Conservation (phyloP, 2,113 vertebrate genomes). For the Gymnarchus niloticus region DNA sequence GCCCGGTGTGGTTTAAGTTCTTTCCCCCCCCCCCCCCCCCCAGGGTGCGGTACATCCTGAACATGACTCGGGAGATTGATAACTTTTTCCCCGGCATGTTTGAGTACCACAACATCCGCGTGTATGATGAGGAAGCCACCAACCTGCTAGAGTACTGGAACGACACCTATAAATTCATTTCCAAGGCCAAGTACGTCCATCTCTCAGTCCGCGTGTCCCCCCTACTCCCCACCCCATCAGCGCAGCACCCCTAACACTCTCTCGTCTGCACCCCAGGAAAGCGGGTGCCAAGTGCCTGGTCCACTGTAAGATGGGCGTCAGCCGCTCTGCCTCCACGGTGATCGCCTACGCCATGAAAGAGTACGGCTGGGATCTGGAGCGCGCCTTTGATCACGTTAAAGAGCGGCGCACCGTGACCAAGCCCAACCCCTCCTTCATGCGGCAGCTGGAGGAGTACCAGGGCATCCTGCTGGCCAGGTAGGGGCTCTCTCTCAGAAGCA, state of each 20-base stretch:
- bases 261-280: slow-evolving; percentile 63
- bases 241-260: not conserved
- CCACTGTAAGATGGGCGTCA: slow-evolving; percentile 98
- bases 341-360: slow-evolving; percentile 99
- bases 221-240: not conserved
- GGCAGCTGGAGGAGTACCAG: slow-evolving; percentile 96
- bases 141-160: slow-evolving; percentile 98
- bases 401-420: slow-evolving; percentile 85
- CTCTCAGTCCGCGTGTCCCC: not conserved
- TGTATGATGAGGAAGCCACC: slow-evolving; percentile 95
- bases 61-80: slow-evolving; percentile 94
- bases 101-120: slow-evolving; percentile 93
- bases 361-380: slow-evolving; percentile 91
- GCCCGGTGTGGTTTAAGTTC: not conserved
- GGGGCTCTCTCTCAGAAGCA: slow-evolving; percentile 2
- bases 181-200: slow-evolving; percentile 86
- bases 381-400: slow-evolving; percentile 89
- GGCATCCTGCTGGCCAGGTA: slow-evolving; percentile 96
- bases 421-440: slow-evolving; percentile 94
- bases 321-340: slow-evolving; percentile 91
- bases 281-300: slow-evolving; percentile 92
- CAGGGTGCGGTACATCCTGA: slow-evolving; percentile 91
- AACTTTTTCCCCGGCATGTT: slow-evolving; percentile 96
- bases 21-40: not conserved
- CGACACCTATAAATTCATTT: slow-evolving; percentile 97